These are phyloP conservation scores for Petrolisthes cinctipes DNA, from an alignment of 2,888 invertebrate genomes.

Conservation along the genomic window DNA sequence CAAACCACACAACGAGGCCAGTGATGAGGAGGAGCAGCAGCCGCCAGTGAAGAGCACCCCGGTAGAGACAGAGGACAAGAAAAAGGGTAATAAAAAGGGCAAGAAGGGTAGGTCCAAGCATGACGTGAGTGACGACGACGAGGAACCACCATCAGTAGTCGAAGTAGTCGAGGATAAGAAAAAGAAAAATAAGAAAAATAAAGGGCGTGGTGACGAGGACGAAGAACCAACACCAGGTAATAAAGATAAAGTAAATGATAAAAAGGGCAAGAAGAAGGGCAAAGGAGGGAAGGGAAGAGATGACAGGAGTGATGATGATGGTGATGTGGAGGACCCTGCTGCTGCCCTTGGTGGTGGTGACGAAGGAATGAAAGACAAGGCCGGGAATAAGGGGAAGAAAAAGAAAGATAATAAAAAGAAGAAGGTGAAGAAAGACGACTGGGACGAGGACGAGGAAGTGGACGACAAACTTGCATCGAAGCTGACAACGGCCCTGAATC, in stretches of 20 bases:
- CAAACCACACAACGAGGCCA: conserved; percentile 62
- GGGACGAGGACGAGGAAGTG: not conserved
- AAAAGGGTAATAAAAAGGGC: conserved; percentile 59
- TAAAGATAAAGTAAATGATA: conserved; percentile 68
- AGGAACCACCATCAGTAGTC: not conserved
- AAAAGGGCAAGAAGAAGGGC: conserved; percentile 72
- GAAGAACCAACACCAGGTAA: not conserved
- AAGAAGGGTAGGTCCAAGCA: conserved; percentile 62
- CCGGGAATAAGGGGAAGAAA: conserved; percentile 18
- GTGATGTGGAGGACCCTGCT: conserved; percentile 68
- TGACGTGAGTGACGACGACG: conserved; percentile 41
- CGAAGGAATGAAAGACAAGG: not conserved
- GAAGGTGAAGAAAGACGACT: not conserved
- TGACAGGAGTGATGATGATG: conserved; percentile 72
- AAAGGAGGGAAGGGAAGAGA: conserved; percentile 69
- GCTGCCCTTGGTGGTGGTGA: conserved; percentile 55
- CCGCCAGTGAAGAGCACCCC: not conserved
- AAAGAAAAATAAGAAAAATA: conserved; percentile 75
- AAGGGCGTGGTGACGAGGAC: conserved; percentile 66
- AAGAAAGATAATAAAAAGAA: not conserved
- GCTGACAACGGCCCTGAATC: not conserved
- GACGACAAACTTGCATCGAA: not conserved
- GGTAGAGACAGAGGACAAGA: conserved; percentile 27
- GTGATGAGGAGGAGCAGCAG: conserved; percentile 33
- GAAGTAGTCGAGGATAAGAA: conserved; percentile 54